These are phyloP conservation scores for Nasonovia ribisnigri DNA, from an alignment of 2,888 invertebrate genomes.

Conservation along the genomic window DNA sequence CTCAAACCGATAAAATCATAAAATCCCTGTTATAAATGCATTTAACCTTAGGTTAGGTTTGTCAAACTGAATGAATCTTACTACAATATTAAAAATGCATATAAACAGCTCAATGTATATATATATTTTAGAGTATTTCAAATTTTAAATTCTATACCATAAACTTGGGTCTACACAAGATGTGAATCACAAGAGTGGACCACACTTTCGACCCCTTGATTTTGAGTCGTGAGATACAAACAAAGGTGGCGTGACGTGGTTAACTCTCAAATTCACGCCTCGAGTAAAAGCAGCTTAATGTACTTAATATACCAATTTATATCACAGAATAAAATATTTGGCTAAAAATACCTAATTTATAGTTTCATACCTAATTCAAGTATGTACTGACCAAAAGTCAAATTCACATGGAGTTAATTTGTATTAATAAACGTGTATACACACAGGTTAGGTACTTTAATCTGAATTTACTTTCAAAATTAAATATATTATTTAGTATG, in stretches of 20 bases:
- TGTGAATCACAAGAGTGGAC: no score
- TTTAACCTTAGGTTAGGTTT: neutral
- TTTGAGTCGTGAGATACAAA: no score
- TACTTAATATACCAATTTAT: neutral
- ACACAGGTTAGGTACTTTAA: neutral
- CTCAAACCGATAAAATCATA: no score
- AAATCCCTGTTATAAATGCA: no score
- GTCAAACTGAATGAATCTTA: neutral
- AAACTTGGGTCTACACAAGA: no score
- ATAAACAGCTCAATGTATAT: neutral
- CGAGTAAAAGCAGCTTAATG: no score
- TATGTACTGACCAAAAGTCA: neutral
- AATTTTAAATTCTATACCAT: neutral
- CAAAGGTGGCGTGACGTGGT: no score
- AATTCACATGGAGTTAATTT: neutral
- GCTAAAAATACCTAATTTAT: no score
- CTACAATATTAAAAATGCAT: neutral
- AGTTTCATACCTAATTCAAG: neutral
- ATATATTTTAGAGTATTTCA: neutral
- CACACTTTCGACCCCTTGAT: no score
- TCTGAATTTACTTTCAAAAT: constrained; percentile 30
- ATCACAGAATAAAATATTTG: neutral
- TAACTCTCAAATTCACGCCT: no score
- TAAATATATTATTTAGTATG: neutral
- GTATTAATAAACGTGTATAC: neutral